phyloP scores from a whole-genome alignment of 2,113 vertebrate species.

The Pterocles burchelli region DNA sequence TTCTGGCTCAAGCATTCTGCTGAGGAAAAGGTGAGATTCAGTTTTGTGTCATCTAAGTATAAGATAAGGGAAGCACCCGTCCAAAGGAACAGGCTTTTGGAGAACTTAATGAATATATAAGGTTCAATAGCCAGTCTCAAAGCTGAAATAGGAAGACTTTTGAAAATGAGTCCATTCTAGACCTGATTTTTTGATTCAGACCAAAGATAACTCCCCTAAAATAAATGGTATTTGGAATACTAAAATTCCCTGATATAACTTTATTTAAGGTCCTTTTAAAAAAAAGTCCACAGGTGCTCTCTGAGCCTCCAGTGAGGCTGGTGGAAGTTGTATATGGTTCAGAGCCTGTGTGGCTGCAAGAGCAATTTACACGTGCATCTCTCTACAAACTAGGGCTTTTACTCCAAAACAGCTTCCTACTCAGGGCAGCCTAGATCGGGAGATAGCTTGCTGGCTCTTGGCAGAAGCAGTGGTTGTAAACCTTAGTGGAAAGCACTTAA shows the following conservation, averaged over 20 bases:
- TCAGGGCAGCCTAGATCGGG: not conserved
- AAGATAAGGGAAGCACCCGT: not conserved
- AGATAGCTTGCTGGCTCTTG: not conserved
- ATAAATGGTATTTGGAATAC: not conserved
- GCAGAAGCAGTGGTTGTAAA: not conserved
- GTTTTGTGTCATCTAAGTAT: not conserved
- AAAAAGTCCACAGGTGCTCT: not conserved
- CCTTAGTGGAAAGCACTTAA: not conserved
- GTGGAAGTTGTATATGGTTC: not conserved
- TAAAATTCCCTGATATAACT: not conserved
- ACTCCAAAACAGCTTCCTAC: not conserved
- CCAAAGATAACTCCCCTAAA: not conserved
- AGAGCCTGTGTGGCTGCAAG: not conserved
- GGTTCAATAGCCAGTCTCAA: not conserved
- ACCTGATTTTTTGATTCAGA: not conserved
- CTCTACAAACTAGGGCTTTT: not conserved
- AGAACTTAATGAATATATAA: not conserved
- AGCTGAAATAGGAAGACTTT: not conserved
- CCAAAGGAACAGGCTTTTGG: not conserved
- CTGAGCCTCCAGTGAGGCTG: not conserved
- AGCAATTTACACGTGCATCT: fast-evolving
- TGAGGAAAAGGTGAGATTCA: not conserved
- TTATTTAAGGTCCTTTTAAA: not conserved
- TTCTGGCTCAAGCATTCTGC: not conserved
- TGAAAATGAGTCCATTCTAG: not conserved